phyloP scores from a whole-genome alignment of 2,888 invertebrate species.

The Dyspetes luteomarginatus region DNA sequence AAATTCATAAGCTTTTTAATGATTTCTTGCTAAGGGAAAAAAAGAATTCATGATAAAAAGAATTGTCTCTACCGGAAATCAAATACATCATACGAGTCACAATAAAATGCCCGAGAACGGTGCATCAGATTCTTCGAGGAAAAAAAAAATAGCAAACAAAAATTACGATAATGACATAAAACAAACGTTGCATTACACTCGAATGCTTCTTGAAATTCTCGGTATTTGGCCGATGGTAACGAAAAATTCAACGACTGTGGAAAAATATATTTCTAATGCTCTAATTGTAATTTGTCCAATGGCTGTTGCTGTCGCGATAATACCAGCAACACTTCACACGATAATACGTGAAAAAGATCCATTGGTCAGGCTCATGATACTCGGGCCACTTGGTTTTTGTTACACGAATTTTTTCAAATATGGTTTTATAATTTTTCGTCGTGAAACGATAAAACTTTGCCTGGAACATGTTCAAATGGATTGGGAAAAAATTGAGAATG shows the following conservation, averaged over 20 bases:
- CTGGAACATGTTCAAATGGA: conserved; percentile 63
- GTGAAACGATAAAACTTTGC: conserved; percentile 53
- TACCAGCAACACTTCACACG: conserved; percentile 41
- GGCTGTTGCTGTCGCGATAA: conserved; percentile 13
- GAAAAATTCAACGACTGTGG: conserved; percentile 22
- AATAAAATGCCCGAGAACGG: too few relatives aligned
- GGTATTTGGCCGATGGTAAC: conserved; percentile 55
- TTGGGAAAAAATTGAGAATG: conserved; percentile 58
- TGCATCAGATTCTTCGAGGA: background rate
- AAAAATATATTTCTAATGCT: conserved; percentile 30
- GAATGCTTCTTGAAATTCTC: conserved; percentile 39
- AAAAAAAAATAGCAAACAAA: conserved; percentile 12
- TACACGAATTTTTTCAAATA: conserved; percentile 45
- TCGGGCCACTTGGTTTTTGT: conserved; percentile 45
- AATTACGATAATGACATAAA: conserved; percentile 23
- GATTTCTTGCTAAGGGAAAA: too few relatives aligned
- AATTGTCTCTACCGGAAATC: too few relatives aligned
- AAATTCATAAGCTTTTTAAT: too few relatives aligned
- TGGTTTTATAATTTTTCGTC: conserved; percentile 17
- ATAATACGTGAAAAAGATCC: conserved; percentile 38
- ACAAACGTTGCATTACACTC: conserved; percentile 38
- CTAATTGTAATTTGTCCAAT: conserved; percentile 11
- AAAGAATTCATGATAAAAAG: too few relatives aligned
- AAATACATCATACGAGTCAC: too few relatives aligned
- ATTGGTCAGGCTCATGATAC: conserved; percentile 33